phyloP scores from a whole-genome alignment of 2,888 invertebrate genomes.

The Acleris holmiana region DNA sequence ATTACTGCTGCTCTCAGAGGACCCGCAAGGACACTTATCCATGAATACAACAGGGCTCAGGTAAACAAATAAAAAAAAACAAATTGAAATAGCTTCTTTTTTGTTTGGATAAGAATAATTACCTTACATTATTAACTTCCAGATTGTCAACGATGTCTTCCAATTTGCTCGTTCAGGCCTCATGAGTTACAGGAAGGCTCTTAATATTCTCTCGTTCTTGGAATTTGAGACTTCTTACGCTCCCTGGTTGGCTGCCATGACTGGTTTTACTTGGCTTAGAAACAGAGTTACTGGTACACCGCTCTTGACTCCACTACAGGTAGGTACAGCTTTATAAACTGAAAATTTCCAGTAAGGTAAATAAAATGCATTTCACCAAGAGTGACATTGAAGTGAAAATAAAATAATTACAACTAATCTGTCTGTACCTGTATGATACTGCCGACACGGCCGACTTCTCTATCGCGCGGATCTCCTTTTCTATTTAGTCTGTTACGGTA shows the following conservation, averaged over 20 bases:
- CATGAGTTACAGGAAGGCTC: conserved; percentile 85
- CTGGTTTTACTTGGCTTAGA: conserved; percentile 81
- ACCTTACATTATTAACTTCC: conserved; percentile 15
- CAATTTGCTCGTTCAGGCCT: conserved; percentile 88
- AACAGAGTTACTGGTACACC: conserved; percentile 60
- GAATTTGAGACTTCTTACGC: conserved; percentile 87
- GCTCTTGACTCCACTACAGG: conserved; percentile 52
- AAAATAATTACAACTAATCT: not conserved
- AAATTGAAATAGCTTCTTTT: conserved; percentile 4
- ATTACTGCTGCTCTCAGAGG: conserved; percentile 72
- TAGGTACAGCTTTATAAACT: conserved; percentile 42
- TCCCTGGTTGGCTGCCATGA: conserved; percentile 90
- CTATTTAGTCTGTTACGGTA: no score
- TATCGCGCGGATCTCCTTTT: no score
- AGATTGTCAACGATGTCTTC: conserved; percentile 91
- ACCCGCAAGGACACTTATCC: conserved; percentile 69
- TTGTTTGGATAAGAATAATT: not conserved
- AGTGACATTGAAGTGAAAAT: no score
- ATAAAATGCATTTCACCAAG: no score
- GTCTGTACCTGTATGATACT: not conserved
- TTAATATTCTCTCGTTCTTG: conserved; percentile 88
- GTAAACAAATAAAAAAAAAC: conserved; percentile 52
- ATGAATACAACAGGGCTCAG: conserved; percentile 89
- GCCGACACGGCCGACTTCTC: not conserved
- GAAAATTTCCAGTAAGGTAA: no score